Base-by-base conservation (phyloP, 1,140 invertebrate species). In the Caenorhabditis latens region DNA sequence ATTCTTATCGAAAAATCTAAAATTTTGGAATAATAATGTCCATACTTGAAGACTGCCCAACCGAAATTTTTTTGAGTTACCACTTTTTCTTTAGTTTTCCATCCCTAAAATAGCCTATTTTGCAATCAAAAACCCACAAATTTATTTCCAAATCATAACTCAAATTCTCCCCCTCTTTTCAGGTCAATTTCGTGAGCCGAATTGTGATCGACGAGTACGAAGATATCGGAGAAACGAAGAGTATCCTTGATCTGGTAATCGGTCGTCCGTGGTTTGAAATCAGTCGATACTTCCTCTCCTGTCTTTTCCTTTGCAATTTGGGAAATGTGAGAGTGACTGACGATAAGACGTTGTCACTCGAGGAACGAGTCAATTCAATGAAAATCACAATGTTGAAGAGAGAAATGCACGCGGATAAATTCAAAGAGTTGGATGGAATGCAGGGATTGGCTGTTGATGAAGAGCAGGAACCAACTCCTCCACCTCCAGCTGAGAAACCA, bases 201-300 rank as follows among this genome's bases (percentile, higher is more conserved):
- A 14, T 8, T 13, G 46, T 79, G 4, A n/a, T 90, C 21, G 86
- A 85, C 2, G 32, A 50, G 32, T 90, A 90, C 61, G 46, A 89
- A 11, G 46, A 65, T 1, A 21, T 61, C 19, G 75, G 86, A 14
- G 67, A 84, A 32, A 82, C 40, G 32, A 67, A 86, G 24, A n/a
- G 71, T 50, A n/a, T 79, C 4, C 19, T 79, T 7, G 71, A 79
- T 32, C 14, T 79, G n/a, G n/a, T 79, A 0, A 14, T 50, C 7
- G 46, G n/a, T n/a, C 46, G n/a, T 14, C 71, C 42, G 8, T 83
- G 89, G 50, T 90, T 89, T 63, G 88, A 90, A n/a, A 83, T 85
- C 46, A 83, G 85, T 65, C 89, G 90, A 16, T 90, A 90, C 86
- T 83, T 90, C 57, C 89, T 90, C n/a, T 84, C 90, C 4, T 67